Conservation (phyloP, 1,140 invertebrate species). For the Leucophenga varia region DNA sequence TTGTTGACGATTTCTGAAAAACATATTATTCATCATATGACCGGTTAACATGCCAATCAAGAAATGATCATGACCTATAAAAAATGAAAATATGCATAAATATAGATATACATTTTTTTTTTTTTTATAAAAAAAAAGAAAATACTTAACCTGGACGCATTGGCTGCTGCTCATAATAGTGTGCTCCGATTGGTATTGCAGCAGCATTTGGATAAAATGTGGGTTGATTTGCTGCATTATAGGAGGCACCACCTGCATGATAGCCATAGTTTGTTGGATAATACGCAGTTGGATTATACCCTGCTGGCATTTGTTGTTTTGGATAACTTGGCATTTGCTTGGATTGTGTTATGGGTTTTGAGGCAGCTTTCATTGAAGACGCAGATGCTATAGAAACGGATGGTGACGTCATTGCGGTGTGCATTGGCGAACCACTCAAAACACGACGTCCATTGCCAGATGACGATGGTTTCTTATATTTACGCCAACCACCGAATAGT, state of each 20-base stretch:
- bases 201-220: conserved; percentile 36
- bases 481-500: conserved; percentile 46
- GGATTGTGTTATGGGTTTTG: conserved; percentile 19
- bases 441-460: conserved; percentile 30
- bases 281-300: conserved; percentile 17
- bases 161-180: conserved; percentile 39
- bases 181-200: conserved; percentile 32
- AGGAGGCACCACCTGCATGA: background rate
- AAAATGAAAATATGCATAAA: no score
- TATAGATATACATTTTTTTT: no score
- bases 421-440: conserved; percentile 39
- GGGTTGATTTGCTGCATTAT: background rate
- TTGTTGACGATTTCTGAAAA: conserved; percentile 27
- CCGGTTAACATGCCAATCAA: conserved; percentile 34
- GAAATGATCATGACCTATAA: conserved; percentile 26
- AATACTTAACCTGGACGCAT: conserved; percentile 24
- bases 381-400: conserved; percentile 12
- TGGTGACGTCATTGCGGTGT: conserved; percentile 35
- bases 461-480: conserved; percentile 46
- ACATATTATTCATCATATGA: conserved; percentile 28
- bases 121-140: no score
- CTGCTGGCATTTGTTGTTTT: conserved; percentile 33
- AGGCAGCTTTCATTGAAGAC: background rate
- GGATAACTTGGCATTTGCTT: conserved; percentile 34
- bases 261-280: background rate